Evolutionary conservation across 2,888 invertebrate genomes (phyloP), one percentile per base, ranked within the genome.

Genomic region (Pyrochroa serraticornis): DNA sequence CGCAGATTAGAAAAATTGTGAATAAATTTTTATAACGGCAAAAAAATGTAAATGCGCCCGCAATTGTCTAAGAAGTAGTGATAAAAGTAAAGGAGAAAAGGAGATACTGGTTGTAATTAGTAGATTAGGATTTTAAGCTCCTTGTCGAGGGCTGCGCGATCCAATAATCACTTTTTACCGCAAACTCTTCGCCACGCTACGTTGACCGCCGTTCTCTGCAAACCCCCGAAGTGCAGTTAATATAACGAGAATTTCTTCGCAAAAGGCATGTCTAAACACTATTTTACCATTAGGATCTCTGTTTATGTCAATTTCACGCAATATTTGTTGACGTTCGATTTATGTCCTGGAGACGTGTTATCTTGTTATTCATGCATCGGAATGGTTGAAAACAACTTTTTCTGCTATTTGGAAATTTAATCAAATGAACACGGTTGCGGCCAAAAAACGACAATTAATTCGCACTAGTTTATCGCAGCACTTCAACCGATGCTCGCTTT

Each of bases 71-170:
- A 54, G 58, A 55, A 50, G 49, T 55, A 59, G 59, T 59, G 59
- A 59, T 59, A 59, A 59, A 59, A 59, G 55, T 59, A 59, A 59
- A 59, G 55, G 59, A 50, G 59, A 59, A 50, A 48, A 47, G 55
- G 41, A 55, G 46, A 54, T 54, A 54, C 59, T 50, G 54, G 50
- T 55, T 59, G 59, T 59, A 59, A 59, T 59, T 59, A 59, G 59
- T 59, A 59, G 59, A 59, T 59, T 59, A 59, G 54, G 59, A 58
- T 59, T 59, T 59, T 59, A 59, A 59, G 59, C 59, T 59, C 49
- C 55, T 59, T 59, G 59, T 59, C 59, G 59, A 49, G 59, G 53
- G 48, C 41, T 37, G 54, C 37, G 59, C 38, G 42, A 59, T 55
- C 59, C 59, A 59, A 59, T 59, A 59, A 59, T 59, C 59, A 55